Conservation (phyloP, 2,113 vertebrate species). For the Alethe castanea region DNA sequence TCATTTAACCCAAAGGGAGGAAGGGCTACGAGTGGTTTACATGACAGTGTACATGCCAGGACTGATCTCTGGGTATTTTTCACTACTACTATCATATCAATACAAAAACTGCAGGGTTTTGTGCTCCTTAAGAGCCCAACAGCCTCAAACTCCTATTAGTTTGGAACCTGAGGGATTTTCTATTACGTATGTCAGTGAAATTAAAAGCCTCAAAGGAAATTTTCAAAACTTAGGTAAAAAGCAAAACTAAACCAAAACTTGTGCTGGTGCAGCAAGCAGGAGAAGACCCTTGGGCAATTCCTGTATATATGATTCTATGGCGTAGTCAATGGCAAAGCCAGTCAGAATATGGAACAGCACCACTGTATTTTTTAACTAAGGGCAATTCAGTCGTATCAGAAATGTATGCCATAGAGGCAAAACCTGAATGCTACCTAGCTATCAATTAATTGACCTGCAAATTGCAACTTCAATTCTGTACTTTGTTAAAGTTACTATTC, state of each 20-base stretch:
- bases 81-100: neutral
- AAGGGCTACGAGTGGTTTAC: neutral
- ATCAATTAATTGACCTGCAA: neutral
- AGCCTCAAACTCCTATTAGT: neutral
- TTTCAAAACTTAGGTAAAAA: neutral
- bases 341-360: neutral
- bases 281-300: neutral
- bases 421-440: neutral
- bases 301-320: neutral
- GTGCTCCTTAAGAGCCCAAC: neutral
- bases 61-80: neutral
- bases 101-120: neutral
- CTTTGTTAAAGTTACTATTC: neutral
- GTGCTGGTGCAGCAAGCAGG: neutral
- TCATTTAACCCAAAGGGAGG: neutral
- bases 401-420: neutral
- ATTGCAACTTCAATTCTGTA: neutral
- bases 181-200: neutral
- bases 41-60: rapidly evolving
- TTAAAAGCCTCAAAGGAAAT: neutral
- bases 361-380: neutral
- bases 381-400: neutral
- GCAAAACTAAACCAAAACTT: neutral
- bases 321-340: rapidly evolving
- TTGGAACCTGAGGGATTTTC: neutral